Base-by-base conservation (phyloP, 2,797 vertebrate genomes). In the Sebastes itinus region DNA sequence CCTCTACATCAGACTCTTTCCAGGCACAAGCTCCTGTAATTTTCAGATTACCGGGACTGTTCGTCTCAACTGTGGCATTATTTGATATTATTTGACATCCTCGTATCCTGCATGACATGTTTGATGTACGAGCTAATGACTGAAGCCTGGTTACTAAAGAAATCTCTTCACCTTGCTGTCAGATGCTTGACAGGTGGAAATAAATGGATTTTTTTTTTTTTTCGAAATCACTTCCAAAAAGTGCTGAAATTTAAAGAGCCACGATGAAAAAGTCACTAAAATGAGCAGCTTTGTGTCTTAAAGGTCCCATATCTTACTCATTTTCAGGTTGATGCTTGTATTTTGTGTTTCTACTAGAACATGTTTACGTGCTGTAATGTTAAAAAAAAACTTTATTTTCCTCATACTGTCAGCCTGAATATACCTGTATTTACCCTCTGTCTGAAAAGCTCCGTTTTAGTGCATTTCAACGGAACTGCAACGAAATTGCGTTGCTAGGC, bases 1-100 rank as follows among this genome's bases (percentile, higher is more conserved):
- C 58, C 66, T 30, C 74, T 10, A 63, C 58, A 64, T 75, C 56
- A 3, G 61, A 74, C 12, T 75, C 67, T 66, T 58, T 72, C 60
- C 62, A 68, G 69, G 64, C 27, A 63, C 25, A 42, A 72, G 54
- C 69, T 74, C 6, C 11, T 74, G 32, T 69, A 46, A 55, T 87
- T 80, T 80, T 74, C 25, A 28, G 55, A 75, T 55, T 32, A 75
- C 28, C 27, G 23, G 18, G 20, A 49, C 58, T 20, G 3, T 78
- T 77, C 16, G 6, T 68, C 14, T 59, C 7, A 56, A 11, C 1
- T 22, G 38, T 64, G 63, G 28, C 35, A 20, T 75, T 49, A 14
- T 56, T 18, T 58, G 35, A 81, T 28, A 46, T 61, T 66, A 16
- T 56, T 18, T 70, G 30, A 81, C 42, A 61, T 60, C 42, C 58